Evolutionary conservation across 2,888 invertebrate species (phyloP).

Genomic region (Alsophila aescularia): DNA sequence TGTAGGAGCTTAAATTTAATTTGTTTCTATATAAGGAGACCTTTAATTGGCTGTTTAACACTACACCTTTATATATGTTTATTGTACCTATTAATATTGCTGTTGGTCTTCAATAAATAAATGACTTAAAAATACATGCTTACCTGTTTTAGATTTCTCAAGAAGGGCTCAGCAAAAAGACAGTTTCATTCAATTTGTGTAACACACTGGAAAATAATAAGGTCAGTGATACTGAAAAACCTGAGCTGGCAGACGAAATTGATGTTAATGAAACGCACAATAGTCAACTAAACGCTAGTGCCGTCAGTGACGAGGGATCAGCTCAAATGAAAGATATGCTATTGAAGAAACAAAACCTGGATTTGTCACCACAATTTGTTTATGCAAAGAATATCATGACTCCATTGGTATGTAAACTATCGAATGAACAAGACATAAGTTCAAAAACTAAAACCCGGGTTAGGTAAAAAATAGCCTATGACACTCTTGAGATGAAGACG

Average conservation of each 20-base stretch:
- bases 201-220: conserved; percentile 44
- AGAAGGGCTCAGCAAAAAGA: conserved; percentile 46
- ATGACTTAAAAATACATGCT: too few relatives aligned
- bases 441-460: too few relatives aligned
- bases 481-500: too few relatives aligned
- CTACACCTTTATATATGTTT: too few relatives aligned
- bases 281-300: conserved; percentile 52
- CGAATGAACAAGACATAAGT: not conserved
- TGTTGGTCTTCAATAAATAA: not conserved
- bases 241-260: conserved; percentile 30
- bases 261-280: conserved; percentile 45
- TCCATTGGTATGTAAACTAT: conserved; percentile 43
- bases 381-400: conserved; percentile 59
- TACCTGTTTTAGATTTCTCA: conserved; percentile 23
- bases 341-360: conserved; percentile 66
- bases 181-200: conserved; percentile 56
- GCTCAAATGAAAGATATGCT: conserved; percentile 63
- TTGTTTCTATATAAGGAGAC: too few relatives aligned
- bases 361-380: conserved; percentile 69
- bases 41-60: too few relatives aligned
- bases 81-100: not conserved
- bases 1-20: too few relatives aligned
- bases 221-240: conserved; percentile 30
- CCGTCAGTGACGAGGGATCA: conserved; percentile 55
- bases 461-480: too few relatives aligned